Evolutionary conservation across 64 coral and sea anemone genomes (phyloP).

Genomic region (Porites lutea): DNA sequence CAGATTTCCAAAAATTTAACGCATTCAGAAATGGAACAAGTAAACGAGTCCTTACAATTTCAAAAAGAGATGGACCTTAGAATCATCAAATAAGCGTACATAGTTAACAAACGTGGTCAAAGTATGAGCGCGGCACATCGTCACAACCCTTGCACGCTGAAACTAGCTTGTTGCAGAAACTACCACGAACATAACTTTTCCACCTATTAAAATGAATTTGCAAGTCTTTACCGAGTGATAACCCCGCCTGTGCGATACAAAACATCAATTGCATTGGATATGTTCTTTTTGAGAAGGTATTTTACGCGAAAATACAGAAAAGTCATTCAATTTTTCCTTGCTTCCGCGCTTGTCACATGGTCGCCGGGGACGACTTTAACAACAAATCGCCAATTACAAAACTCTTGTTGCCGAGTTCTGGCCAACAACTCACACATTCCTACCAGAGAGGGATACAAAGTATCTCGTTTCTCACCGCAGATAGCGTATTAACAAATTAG

Average conservation of each 20-base stretch:
- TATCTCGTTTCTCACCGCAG: neutral
- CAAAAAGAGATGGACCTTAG: neutral
- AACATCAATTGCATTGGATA: neutral
- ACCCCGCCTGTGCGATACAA: neutral
- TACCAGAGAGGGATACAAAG: neutral
- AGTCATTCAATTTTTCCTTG: neutral
- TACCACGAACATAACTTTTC: neutral
- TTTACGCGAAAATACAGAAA: neutral
- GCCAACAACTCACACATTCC: neutral
- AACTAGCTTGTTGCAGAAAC: neutral
- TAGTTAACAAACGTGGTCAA: neutral
- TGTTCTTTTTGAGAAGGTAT: neutral
- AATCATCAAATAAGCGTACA: neutral
- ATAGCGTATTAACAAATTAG: neutral
- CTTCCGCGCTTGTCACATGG: conserved; percentile 48
- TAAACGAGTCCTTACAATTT: neutral
- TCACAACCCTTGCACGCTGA: neutral
- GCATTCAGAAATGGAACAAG: neutral
- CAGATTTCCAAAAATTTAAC: neutral
- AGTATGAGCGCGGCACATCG: neutral
- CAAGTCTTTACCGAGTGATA: neutral
- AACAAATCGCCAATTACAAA: neutral
- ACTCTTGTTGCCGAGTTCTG: conserved; percentile 26
- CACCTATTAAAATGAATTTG: neutral
- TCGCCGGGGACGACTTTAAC: neutral